These are phyloP conservation scores for Xestia rhomboidea DNA, from an alignment of 2,888 invertebrate species.

Conservation along the genomic window DNA sequence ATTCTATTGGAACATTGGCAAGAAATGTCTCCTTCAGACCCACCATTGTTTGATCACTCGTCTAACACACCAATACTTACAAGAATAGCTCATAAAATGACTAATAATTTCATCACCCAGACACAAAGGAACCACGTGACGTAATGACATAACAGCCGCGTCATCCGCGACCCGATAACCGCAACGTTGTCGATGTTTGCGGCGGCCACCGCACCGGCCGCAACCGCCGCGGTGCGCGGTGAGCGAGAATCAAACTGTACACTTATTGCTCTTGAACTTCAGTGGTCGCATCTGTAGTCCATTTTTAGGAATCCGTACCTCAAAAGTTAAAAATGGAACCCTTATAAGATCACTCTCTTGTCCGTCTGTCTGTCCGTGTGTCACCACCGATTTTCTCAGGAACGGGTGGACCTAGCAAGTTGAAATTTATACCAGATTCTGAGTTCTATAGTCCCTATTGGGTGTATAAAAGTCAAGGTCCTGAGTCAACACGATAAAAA, in stretches of 20 bases:
- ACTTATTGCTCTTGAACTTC: constrained; percentile 44
- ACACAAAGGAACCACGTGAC: constrained; percentile 72
- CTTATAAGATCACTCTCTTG: too few species aligned
- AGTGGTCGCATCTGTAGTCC: constrained; percentile 19
- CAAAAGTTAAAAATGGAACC: too few species aligned
- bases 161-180: constrained; percentile 72
- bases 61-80: not conserved
- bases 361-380: too few species aligned
- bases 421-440: too few species aligned
- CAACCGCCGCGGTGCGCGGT: constrained; percentile 19
- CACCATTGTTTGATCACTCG: not conserved
- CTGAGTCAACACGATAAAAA: too few species aligned
- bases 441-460: too few species aligned
- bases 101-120: constrained; percentile 43
- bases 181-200: constrained; percentile 76
- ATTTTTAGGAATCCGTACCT: too few species aligned
- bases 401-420: too few species aligned
- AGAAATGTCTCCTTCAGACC: not conserved
- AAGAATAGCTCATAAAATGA: constrained; percentile 12
- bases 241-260: constrained; percentile 31
- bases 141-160: constrained; percentile 68
- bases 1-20: too few species aligned
- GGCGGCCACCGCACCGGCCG: constrained; percentile 57
- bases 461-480: too few species aligned
- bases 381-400: too few species aligned